phyloP scores from a whole-genome alignment of 1,140 invertebrate species.

The Chlorops oryzae region DNA sequence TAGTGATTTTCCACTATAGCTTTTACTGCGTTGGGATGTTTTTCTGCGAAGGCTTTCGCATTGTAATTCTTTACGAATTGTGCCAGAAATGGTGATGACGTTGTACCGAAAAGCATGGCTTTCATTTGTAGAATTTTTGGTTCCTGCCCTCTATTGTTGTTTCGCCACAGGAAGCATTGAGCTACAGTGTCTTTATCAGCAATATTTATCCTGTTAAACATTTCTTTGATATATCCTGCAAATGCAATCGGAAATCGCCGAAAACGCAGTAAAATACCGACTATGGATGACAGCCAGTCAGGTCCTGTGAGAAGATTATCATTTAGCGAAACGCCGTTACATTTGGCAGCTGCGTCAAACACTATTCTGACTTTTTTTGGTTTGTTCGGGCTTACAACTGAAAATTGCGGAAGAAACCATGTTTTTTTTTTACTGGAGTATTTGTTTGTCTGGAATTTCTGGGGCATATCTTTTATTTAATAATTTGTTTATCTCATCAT shows the following conservation, averaged over 20 bases:
- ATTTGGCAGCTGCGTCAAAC: slow-evolving; percentile 27
- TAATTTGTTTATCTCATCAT: background rate
- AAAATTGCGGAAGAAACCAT: slow-evolving; percentile 37
- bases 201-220: slow-evolving; percentile 27
- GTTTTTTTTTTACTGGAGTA: background rate
- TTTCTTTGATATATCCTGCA: slow-evolving; percentile 26
- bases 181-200: slow-evolving; percentile 18
- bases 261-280: slow-evolving; percentile 28
- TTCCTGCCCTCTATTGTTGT: slow-evolving; percentile 3
- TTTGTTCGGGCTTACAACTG: slow-evolving; percentile 21
- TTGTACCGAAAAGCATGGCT: slow-evolving; percentile 9
- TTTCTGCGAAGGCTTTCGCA: slow-evolving; percentile 14
- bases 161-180: too few species aligned
- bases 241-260: slow-evolving; percentile 1
- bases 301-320: slow-evolving; percentile 26
- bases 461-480: background rate
- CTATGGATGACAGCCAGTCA: slow-evolving; percentile 24
- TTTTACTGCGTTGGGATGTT: slow-evolving; percentile 22
- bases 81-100: slow-evolving; percentile 12
- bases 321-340: slow-evolving; percentile 20
- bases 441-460: background rate
- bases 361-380: slow-evolving; percentile 29
- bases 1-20: slow-evolving; percentile 33
- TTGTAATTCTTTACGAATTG: slow-evolving; percentile 21
- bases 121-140: background rate